These are phyloP conservation scores for Ecliptopera silaceata DNA, from an alignment of 2,888 invertebrate genomes.

Conservation along the genomic window DNA sequence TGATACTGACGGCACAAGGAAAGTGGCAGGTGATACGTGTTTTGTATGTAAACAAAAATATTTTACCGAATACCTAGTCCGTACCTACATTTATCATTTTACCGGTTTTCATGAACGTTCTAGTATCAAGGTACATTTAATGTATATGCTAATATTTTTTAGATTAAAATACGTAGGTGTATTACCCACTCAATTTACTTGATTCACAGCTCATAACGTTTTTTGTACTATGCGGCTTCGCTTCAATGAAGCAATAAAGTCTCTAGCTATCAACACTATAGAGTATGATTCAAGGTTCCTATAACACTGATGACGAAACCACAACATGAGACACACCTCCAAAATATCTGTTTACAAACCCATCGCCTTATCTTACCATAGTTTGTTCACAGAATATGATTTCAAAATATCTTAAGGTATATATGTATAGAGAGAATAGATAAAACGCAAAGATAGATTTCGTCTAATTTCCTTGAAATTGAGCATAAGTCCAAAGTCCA, in stretches of 20 bases:
- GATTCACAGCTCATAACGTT: neutral
- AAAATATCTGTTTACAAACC: slow-evolving; percentile 7
- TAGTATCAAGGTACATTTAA: neutral
- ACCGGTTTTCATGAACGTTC: no score
- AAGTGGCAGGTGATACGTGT: no score
- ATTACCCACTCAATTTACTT: neutral
- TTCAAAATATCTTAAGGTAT: no score
- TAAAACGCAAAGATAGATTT: neutral
- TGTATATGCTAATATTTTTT: neutral
- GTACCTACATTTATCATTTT: no score
- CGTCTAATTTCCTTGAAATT: slow-evolving; percentile 6
- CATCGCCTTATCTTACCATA: neutral
- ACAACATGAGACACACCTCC: slow-evolving; percentile 30
- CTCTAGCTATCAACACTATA: neutral
- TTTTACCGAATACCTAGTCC: no score
- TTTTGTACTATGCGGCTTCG: neutral
- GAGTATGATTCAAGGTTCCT: slow-evolving; percentile 6
- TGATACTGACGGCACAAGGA: no score
- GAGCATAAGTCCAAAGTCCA: slow-evolving; percentile 28
- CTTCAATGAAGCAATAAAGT: neutral
- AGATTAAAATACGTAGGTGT: neutral
- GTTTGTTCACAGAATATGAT: neutral
- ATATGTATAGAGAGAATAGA: neutral
- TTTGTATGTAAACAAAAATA: no score
- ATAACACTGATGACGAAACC: slow-evolving; percentile 14